Percentiles rank a stretch among this genome's conserved stretches.
Evolutionary conservation across 2,113 vertebrate genomes (phyloP).

Genomic region (cattle (Bos taurus)): DNA sequence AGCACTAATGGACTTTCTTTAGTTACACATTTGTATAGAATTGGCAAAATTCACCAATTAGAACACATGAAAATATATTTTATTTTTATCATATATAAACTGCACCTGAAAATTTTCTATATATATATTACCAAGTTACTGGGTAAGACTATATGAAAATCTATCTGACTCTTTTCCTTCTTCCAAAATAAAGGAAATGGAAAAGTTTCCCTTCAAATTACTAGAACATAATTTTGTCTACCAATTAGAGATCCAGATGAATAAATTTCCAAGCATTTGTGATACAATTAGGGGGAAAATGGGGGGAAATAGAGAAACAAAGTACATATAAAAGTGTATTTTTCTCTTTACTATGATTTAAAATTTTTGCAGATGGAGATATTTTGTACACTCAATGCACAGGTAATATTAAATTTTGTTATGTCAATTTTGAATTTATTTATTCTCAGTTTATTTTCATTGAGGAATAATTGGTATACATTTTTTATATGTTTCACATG

Average conservation of each 20-base stretch:
- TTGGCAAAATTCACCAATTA: background rate
- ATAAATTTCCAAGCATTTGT: background rate
- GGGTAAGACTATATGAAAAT: background rate
- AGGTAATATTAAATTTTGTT: background rate
- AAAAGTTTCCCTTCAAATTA: background rate
- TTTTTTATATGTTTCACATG: background rate
- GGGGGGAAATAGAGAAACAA: background rate
- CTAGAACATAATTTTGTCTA: background rate
- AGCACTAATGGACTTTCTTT: background rate
- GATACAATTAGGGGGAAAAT: background rate
- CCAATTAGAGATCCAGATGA: background rate
- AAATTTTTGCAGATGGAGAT: background rate
- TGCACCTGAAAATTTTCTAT: background rate
- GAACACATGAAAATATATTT: background rate
- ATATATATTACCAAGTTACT: background rate
- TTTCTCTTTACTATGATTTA: background rate
- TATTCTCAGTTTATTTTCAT: background rate
- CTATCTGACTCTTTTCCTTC: background rate
- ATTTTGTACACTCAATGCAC: background rate
- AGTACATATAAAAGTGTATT: no score
- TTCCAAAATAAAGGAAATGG: background rate
- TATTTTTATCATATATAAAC: background rate
- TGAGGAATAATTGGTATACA: background rate
- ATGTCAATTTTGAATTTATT: background rate
- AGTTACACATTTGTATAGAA: background rate